phyloP scores from a whole-genome alignment of 1,140 invertebrate genomes.

The Semibalanus balanoides region DNA sequence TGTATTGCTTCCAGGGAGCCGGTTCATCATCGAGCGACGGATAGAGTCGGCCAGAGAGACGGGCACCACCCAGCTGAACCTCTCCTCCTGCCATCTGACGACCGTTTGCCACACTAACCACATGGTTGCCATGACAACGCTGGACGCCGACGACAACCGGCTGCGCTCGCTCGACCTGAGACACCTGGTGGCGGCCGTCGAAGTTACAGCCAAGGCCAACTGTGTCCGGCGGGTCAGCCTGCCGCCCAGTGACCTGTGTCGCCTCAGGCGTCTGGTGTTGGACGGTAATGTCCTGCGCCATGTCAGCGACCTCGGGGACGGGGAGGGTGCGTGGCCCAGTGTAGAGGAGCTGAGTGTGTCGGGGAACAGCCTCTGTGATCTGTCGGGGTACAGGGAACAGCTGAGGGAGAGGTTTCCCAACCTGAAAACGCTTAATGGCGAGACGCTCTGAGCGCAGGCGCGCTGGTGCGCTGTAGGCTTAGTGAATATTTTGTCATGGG shows the following conservation, averaged over 20 bases:
- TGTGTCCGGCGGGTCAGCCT: not conserved
- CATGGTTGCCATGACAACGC: conserved; percentile 1
- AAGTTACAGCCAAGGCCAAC: not conserved
- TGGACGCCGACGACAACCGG: conserved; percentile 6
- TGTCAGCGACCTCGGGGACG: not conserved
- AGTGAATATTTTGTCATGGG: too few species aligned
- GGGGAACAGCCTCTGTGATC: not conserved
- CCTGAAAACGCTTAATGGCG: not conserved
- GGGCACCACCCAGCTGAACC: not conserved
- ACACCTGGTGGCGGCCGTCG: not conserved
- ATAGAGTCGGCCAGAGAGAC: not conserved
- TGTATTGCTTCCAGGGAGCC: not conserved
- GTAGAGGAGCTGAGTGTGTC: not conserved
- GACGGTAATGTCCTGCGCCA: not conserved
- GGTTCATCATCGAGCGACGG: not conserved
- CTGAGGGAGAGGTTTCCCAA: not conserved
- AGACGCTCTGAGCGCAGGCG: not conserved
- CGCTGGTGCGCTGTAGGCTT: too few species aligned
- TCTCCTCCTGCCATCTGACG: not conserved
- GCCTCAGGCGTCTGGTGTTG: not conserved
- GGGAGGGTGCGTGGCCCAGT: not conserved
- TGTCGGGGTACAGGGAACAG: not conserved
- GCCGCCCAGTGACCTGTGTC: not conserved
- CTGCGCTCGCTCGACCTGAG: not conserved
- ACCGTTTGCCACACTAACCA: not conserved